A percentile compares a stretch with the other conserved stretches of the same genome.
Conservation (phyloP, 1,140 invertebrate species). For the Agrypnia vestita region DNA sequence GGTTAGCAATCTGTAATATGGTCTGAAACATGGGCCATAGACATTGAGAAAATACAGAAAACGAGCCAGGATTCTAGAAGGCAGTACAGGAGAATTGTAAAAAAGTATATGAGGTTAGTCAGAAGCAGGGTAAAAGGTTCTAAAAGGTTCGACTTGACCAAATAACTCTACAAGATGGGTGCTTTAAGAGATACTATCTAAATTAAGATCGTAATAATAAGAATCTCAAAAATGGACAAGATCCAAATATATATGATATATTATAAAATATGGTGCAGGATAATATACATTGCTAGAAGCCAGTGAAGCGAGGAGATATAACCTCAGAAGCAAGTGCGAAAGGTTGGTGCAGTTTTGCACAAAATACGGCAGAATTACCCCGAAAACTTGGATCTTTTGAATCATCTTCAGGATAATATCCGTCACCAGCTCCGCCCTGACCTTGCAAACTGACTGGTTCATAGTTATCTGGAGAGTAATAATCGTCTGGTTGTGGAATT, state of each 20-base stretch:
- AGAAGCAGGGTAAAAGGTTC: too few species aligned
- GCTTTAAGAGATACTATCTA: neutral
- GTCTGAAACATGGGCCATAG: too few species aligned
- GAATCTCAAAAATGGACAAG: neutral
- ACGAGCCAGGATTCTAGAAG: too few species aligned
- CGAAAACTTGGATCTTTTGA: constrained; percentile 66
- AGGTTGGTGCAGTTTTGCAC: constrained; percentile 6
- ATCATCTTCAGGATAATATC: constrained; percentile 63
- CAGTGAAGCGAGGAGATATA: too few species aligned
- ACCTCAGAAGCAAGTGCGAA: neutral
- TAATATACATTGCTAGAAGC: neutral
- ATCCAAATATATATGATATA: neutral
- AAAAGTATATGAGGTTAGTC: too few species aligned
- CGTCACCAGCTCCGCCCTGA: constrained; percentile 65
- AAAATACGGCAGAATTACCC: constrained; percentile 65
- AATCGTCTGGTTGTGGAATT: constrained; percentile 64
- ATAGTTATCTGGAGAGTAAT: constrained; percentile 62
- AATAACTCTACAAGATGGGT: too few species aligned
- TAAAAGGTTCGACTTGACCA: too few species aligned
- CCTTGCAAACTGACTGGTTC: constrained; percentile 54
- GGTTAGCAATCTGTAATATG: too few species aligned
- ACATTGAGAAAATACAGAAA: too few species aligned
- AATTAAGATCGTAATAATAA: neutral
- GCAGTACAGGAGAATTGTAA: too few species aligned
- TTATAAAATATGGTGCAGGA: neutral